These are phyloP conservation scores for Conopomorpha cramerella DNA, from an alignment of 1,140 invertebrate genomes.

Conservation along the genomic window DNA sequence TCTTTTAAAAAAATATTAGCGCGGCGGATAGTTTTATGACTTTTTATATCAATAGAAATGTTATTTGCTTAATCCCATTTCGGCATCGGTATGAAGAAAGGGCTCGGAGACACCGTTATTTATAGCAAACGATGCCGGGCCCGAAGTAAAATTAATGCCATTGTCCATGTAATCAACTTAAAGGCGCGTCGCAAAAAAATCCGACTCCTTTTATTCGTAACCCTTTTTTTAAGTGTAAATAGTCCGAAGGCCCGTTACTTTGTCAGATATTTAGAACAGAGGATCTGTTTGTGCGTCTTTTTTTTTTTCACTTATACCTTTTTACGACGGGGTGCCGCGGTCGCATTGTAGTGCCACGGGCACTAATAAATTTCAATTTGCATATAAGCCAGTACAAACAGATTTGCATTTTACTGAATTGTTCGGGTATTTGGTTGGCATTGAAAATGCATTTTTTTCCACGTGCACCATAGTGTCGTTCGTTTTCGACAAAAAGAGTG, in stretches of 20 bases:
- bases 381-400: too few relatives aligned
- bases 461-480: constrained; percentile 9
- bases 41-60: not conserved
- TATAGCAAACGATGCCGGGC: constrained; percentile 19
- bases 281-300: too few relatives aligned
- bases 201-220: constrained; percentile 18
- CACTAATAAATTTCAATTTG: constrained; percentile 44
- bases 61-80: too few relatives aligned
- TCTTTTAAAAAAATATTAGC: not conserved
- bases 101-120: constrained; percentile 3
- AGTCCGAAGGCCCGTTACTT: constrained; percentile 23
- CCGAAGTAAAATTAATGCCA: constrained; percentile 39
- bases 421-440: constrained; percentile 11
- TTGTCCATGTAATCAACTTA: constrained; percentile 50
- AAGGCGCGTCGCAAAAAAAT: constrained; percentile 41
- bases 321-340: constrained; percentile 29
- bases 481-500: constrained; percentile 24
- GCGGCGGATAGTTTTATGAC: not conserved
- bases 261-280: constrained; percentile 31
- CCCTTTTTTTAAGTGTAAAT: constrained; percentile 36
- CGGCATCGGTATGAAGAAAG: not conserved
- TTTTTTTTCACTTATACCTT: constrained; percentile 32
- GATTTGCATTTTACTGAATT: constrained; percentile 48
- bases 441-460: constrained; percentile 25
- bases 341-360: constrained; percentile 16